These are phyloP conservation scores for Aethina tumida DNA, from an alignment of 1,140 invertebrate species.

Conservation along the genomic window DNA sequence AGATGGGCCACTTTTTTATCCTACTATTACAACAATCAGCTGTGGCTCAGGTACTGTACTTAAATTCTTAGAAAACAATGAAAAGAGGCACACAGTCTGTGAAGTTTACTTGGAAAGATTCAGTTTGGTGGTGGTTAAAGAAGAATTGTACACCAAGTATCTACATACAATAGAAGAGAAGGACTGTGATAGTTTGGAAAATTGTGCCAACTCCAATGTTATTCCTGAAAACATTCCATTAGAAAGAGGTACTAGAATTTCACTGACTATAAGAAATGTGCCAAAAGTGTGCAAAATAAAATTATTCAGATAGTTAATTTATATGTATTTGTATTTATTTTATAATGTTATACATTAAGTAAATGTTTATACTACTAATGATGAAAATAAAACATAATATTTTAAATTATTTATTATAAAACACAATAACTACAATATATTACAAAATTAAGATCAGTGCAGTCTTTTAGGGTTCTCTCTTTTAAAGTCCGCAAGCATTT, in stretches of 20 bases:
- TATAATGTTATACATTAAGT: background rate
- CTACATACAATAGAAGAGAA: constrained; percentile 84
- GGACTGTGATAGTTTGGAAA: constrained; percentile 56
- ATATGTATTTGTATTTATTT: constrained; percentile 3
- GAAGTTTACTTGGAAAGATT: constrained; percentile 73
- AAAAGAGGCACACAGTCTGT: constrained; percentile 39
- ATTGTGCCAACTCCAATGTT: constrained; percentile 47
- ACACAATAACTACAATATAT: too few relatives aligned
- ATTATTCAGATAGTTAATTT: constrained; percentile 34
- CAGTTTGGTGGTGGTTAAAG: constrained; percentile 78
- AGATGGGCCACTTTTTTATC: constrained; percentile 90
- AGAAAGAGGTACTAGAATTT: constrained; percentile 64
- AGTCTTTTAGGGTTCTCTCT: too few relatives aligned
- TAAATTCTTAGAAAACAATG: constrained; percentile 61
- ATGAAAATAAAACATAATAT: too few relatives aligned
- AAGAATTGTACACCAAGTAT: constrained; percentile 74
- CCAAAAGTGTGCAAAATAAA: constrained; percentile 78
- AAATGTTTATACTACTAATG: too few relatives aligned
- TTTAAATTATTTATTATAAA: too few relatives aligned
- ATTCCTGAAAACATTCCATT: constrained; percentile 45
- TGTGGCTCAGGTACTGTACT: constrained; percentile 83
- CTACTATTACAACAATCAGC: constrained; percentile 86
- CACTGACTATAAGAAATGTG: constrained; percentile 89
- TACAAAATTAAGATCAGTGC: too few relatives aligned
- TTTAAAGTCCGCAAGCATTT: background rate